phyloP scores from a whole-genome alignment of 2,888 invertebrate genomes.

The Amblyjoppa proteus region DNA sequence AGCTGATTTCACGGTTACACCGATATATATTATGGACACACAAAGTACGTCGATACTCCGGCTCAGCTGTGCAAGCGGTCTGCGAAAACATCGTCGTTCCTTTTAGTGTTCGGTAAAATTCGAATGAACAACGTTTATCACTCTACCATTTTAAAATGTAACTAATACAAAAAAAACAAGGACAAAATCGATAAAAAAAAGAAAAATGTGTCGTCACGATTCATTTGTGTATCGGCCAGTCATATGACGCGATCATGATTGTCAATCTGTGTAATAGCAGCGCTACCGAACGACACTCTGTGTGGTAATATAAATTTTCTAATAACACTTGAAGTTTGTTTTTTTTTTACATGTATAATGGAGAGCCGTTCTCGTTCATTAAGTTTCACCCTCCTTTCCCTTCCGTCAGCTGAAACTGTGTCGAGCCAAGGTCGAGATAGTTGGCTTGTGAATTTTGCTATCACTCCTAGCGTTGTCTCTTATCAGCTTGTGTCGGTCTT shows the following conservation, averaged over 20 bases:
- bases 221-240: background rate
- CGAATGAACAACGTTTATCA: background rate
- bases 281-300: background rate
- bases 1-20: background rate
- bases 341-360: too few species aligned
- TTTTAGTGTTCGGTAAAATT: background rate
- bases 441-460: background rate
- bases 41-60: background rate
- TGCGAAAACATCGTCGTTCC: background rate
- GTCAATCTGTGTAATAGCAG: background rate
- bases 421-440: background rate
- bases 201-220: background rate
- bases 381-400: background rate
- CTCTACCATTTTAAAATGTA: background rate
- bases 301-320: conserved; percentile 18
- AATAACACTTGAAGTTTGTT: too few species aligned
- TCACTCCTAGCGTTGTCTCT: conserved; percentile 23
- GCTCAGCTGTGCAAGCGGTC: background rate
- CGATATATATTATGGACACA: background rate
- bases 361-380: background rate
- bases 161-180: background rate
- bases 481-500: conserved; percentile 38
- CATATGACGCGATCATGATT: conserved; percentile 7
- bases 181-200: background rate
- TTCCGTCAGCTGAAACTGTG: background rate